Evolutionary conservation across 2,888 invertebrate species (phyloP).

Genomic region (Toxonevra muliebris): DNA sequence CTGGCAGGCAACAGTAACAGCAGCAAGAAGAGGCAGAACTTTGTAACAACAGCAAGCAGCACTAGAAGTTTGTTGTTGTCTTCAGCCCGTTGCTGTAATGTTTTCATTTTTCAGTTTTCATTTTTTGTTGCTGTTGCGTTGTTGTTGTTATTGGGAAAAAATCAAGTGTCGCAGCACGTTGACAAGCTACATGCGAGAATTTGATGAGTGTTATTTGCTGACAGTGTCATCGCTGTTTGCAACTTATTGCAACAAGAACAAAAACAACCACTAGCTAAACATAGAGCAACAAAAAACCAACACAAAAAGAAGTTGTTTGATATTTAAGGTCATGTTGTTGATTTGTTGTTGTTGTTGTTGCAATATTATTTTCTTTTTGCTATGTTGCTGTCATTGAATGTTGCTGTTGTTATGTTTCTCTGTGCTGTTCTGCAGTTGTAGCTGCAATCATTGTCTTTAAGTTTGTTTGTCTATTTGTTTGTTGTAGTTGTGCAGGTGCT

Average conservation of each 20-base stretch:
- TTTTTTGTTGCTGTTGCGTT: no score
- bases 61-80: conserved; percentile 6
- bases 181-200: conserved; percentile 64
- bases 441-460: no score
- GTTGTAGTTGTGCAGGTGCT: no score
- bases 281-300: neutral
- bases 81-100: neutral
- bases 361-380: neutral
- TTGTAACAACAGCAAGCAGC: conserved; percentile 30
- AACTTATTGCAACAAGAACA: neutral
- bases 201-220: conserved; percentile 57
- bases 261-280: neutral
- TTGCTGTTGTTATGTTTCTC: no score
- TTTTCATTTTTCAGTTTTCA: no score
- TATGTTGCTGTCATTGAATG: no score
- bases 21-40: conserved; percentile 20
- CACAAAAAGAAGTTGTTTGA: neutral
- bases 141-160: neutral
- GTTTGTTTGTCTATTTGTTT: no score
- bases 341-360: neutral
- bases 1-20: neutral
- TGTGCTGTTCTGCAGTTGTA: no score
- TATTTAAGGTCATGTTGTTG: conserved; percentile 7
- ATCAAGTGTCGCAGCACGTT: conserved; percentile 38
- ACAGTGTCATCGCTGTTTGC: neutral